These are phyloP conservation scores for human DNA, from an alignment of 2,113 vertebrate genomes.

Conservation along the genomic window DNA sequence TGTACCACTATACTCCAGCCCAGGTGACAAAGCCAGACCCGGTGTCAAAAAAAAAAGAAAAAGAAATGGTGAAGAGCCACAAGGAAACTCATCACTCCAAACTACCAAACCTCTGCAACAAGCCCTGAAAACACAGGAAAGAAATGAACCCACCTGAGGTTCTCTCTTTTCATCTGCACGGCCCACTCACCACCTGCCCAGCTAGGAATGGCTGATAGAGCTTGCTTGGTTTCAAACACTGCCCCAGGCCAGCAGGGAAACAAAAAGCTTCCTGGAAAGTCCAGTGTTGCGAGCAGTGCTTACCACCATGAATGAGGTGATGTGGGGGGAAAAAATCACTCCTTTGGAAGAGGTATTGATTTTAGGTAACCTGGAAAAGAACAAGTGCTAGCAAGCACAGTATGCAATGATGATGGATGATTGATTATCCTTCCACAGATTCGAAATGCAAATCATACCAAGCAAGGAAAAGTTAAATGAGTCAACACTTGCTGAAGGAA, in stretches of 20 bases:
- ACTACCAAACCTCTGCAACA: not conserved
- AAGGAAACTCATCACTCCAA: not conserved
- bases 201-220: not conserved
- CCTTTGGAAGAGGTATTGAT: not conserved
- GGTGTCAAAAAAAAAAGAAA: too few relatives aligned
- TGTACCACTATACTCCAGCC: too few relatives aligned
- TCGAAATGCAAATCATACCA: not conserved
- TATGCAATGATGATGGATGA: accelerated
- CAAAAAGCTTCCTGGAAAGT: not conserved
- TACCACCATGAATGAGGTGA: not conserved
- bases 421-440: accelerated
- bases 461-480: not conserved
- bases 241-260: not conserved
- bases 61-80: not conserved
- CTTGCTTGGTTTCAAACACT: not conserved
- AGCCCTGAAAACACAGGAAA: not conserved
- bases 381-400: not conserved
- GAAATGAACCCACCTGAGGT: not conserved
- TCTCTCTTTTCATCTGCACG: accelerated
- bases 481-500: not conserved
- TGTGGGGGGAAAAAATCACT: not conserved
- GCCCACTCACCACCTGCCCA: not conserved
- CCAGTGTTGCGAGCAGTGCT: not conserved
- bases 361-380: not conserved
- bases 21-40: too few relatives aligned